These are phyloP conservation scores for Globodera ellingtonae DNA, from an alignment of 1,140 invertebrate genomes.

Conservation along the genomic window DNA sequence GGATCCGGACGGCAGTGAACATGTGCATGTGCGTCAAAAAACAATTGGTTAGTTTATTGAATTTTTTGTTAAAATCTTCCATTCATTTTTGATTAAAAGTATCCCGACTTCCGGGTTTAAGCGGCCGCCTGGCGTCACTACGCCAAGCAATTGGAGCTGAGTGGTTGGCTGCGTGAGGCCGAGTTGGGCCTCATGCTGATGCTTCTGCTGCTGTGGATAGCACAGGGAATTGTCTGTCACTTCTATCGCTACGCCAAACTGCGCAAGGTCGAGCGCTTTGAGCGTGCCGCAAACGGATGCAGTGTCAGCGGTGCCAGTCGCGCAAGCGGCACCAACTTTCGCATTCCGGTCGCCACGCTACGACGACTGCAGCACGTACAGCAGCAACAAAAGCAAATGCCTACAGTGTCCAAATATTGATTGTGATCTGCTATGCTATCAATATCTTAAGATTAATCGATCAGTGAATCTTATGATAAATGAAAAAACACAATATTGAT, in stretches of 20 bases:
- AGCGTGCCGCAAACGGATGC: not conserved
- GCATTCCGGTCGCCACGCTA: not conserved
- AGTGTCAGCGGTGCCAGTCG: not conserved
- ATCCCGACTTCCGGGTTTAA: not conserved
- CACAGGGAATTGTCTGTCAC: slow-evolving; percentile 17
- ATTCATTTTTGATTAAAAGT: no score
- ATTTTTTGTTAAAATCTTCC: no score
- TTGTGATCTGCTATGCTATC: no score
- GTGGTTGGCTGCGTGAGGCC: not conserved
- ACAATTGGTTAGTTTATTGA: not conserved
- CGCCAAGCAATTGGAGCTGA: not conserved
- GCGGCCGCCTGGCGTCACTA: not conserved
- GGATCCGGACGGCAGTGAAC: not conserved
- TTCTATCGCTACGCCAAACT: slow-evolving; percentile 23
- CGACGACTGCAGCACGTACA: slow-evolving; percentile 10
- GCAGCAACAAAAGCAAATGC: not conserved
- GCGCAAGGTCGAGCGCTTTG: slow-evolving; percentile 17
- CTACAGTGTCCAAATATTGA: not conserved
- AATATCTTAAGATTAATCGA: no score
- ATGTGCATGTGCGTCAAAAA: not conserved
- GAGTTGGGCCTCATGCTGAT: slow-evolving; percentile 11
- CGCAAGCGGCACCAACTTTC: not conserved
- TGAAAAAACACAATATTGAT: no score
- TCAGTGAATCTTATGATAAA: no score
- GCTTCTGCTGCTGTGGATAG: slow-evolving; percentile 19